Base-by-base conservation (phyloP, 1,140 invertebrate species). In the Drosophila aff. region DNA sequence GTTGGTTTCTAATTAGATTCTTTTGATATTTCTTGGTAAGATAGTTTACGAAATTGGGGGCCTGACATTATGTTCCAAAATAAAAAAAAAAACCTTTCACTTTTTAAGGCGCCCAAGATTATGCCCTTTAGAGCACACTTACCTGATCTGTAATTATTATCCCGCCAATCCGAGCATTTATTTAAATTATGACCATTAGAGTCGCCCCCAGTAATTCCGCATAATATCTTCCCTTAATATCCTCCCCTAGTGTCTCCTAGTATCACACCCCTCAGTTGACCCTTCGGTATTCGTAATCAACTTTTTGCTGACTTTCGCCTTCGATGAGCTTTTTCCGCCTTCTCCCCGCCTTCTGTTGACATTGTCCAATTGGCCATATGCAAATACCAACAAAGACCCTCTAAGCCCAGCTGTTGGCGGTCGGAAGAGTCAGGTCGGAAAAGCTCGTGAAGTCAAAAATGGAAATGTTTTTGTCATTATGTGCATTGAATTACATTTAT, bases 401-500 rank as follows among this genome's bases (percentile, higher is more conserved):
- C 43, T 79, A 77, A 74, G 76, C 81, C 38, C 66, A 67, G 62
- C 66, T 67, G 62, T 44, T 52, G 21, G 62, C 8, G 28, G 36
- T 33, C 31, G 28, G 46, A 41, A 65, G 33, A 47, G 23, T 49
- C 46, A 26, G 28, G 36, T 33, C 31, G 36, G 16, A 18, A 31
- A 55, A 55, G 21, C 31, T 53, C 28, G 38, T 43, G 47, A 26
- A 79, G 72, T 86, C 76, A 82, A 87, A 76, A 87, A 82, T 80
- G 83, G 74, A 82, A 87, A 82, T 87, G 72, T 86, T 82, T 83
- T 82, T 82, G 79, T 87, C 83, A 87, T 87, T 87, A 82, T 87
- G 82, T 68, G 83, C 83, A 87, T 87, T 87, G 76, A 87, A 87
- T 87, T 82, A 87, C 83, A 76, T 87, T 87, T 87, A 87, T 87